Evolutionary conservation across 2,888 invertebrate genomes (phyloP).

Genomic region (Spisula subtruncata): DNA sequence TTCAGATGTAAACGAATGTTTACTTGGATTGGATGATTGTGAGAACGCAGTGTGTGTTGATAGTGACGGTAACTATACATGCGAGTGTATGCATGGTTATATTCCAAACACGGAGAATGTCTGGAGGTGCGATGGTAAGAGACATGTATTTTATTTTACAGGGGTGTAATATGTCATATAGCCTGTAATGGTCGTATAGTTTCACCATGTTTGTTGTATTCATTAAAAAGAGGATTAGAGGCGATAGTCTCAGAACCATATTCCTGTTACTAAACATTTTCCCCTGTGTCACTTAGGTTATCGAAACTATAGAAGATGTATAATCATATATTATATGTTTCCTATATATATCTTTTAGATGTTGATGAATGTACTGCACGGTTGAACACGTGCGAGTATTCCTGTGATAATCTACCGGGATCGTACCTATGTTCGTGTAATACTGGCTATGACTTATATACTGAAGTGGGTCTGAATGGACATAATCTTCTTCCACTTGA

Average conservation of each 20-base stretch:
- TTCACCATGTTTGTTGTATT: too few species aligned
- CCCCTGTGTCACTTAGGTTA: too few species aligned
- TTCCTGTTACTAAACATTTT: too few species aligned
- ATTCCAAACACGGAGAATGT: conserved; percentile 40
- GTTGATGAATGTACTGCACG: conserved; percentile 75
- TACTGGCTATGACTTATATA: conserved; percentile 96
- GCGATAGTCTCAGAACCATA: too few species aligned
- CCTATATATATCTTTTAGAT: conserved; percentile 71
- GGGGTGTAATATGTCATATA: too few species aligned
- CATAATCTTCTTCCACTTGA: conserved; percentile 93
- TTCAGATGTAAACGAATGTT: conserved; percentile 77
- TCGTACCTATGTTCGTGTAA: conserved; percentile 88
- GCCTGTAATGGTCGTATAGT: too few species aligned
- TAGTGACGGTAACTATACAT: conserved; percentile 70
- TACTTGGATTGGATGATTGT: conserved; percentile 40
- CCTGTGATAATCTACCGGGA: conserved; percentile 71
- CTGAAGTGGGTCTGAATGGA: conserved; percentile 95
- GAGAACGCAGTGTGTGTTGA: conserved; percentile 67
- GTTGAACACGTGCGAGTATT: conserved; percentile 73
- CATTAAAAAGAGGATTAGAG: too few species aligned
- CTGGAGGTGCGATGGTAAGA: conserved; percentile 69
- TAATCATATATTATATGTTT: too few species aligned
- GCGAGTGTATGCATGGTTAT: conserved; percentile 73
- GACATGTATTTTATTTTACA: not conserved
- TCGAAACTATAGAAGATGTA: too few species aligned